A percentile compares a stretch with the other conserved stretches of the same genome.
Conservation (phyloP, 2,797 vertebrate species). For the Sebastes variabilis region DNA sequence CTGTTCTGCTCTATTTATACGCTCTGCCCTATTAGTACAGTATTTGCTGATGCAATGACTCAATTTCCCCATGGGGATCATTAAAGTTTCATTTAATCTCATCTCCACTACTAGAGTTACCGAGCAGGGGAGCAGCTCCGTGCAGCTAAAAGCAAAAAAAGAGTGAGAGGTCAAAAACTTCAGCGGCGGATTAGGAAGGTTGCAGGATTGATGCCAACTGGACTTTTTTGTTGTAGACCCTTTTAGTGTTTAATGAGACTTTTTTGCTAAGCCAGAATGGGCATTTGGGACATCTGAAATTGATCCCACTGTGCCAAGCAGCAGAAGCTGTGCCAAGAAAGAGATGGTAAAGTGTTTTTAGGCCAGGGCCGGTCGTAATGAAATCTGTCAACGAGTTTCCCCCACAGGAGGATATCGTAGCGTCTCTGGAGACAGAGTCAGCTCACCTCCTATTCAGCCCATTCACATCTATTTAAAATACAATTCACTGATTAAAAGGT, state of each 20-base stretch:
- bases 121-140: not conserved
- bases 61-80: conserved; percentile 9
- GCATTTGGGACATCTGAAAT: conserved; percentile 45
- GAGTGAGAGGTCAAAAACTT: conserved; percentile 27
- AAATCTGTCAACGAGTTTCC: conserved; percentile 29
- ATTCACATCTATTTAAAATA: conserved; percentile 27
- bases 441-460: not conserved
- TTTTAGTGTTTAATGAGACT: conserved; percentile 52
- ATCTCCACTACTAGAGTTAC: conserved; percentile 14
- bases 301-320: conserved; percentile 45
- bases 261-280: conserved; percentile 28
- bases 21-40: not conserved
- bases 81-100: conserved; percentile 49
- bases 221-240: conserved; percentile 26
- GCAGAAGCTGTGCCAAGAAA: conserved; percentile 34
- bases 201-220: conserved; percentile 27
- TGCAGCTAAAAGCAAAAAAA: conserved; percentile 21
- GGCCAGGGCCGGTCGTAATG: conserved; percentile 5
- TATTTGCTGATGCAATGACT: conserved; percentile 33
- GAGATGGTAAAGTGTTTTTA: conserved; percentile 38
- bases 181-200: conserved; percentile 1
- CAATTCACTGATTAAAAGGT: conserved; percentile 21
- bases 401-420: conserved; percentile 6
- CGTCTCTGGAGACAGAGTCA: conserved; percentile 9
- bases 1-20: conserved; percentile 8